Conservation (phyloP, 2,797 vertebrate genomes). For the Arctocebus calabarensis region DNA sequence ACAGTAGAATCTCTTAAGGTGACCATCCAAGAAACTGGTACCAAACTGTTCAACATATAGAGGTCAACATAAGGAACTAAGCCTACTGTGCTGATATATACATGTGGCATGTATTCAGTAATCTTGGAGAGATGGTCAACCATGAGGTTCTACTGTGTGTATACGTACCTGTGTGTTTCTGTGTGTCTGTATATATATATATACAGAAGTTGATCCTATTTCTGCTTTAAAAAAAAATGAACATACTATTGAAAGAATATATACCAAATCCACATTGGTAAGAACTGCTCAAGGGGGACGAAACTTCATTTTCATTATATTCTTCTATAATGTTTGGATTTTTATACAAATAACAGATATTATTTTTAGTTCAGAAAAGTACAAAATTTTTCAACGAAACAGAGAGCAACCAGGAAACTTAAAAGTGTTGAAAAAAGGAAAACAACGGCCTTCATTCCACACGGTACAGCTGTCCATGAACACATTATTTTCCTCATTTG, state of each 20-base stretch:
- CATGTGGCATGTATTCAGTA: no score
- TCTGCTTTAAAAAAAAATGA: neutral
- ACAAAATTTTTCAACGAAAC: neutral
- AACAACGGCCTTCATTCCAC: neutral
- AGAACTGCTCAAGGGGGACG: neutral
- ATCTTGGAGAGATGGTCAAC: no score
- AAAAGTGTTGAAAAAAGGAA: neutral
- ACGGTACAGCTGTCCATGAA: fast-evolving
- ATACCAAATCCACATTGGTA: neutral
- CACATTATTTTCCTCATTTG: fast-evolving
- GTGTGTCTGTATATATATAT: no score
- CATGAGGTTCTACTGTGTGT: no score
- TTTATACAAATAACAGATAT: neutral
- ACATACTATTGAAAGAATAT: neutral
- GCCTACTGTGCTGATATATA: no score
- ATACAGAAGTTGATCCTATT: neutral
- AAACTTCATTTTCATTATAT: neutral
- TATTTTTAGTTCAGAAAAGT: neutral
- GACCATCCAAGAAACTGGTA: no score
- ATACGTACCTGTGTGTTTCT: no score
- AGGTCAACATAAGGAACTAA: no score
- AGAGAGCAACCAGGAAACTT: neutral
- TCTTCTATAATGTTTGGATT: neutral
- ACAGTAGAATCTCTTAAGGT: no score
- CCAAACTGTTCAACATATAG: no score